These are phyloP conservation scores for Polietes domitor DNA, from an alignment of 2,888 invertebrate species.

Conservation along the genomic window DNA sequence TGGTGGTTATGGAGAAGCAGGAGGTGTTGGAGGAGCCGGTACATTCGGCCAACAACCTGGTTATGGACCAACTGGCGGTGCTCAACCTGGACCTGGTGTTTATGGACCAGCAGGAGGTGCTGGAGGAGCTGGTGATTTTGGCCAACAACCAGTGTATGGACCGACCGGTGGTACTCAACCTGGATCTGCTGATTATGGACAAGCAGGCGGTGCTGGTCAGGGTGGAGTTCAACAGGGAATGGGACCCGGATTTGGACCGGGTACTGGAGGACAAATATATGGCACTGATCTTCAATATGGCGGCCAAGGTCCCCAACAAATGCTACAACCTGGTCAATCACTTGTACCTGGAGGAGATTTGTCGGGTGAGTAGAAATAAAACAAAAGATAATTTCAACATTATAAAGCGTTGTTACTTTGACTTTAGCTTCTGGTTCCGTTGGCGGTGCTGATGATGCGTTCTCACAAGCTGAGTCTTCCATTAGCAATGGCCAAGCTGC, in stretches of 20 bases:
- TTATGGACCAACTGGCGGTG: constrained; percentile 37
- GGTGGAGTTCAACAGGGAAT: constrained; percentile 45
- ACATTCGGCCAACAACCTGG: too few species aligned
- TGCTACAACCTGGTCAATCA: constrained; percentile 46
- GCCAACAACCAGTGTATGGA: constrained; percentile 43
- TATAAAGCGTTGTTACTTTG: neutral
- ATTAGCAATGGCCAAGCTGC: constrained; percentile 86
- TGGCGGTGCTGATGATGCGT: constrained; percentile 84
- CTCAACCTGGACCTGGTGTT: constrained; percentile 34
- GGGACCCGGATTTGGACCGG: constrained; percentile 40
- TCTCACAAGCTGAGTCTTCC: constrained; percentile 86
- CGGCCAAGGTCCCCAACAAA: constrained; percentile 62
- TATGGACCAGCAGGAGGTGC: constrained; percentile 43
- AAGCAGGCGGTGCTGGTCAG: constrained; percentile 29
- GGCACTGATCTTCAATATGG: constrained; percentile 39
- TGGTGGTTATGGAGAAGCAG: constrained; percentile 36
- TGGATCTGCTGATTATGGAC: constrained; percentile 41
- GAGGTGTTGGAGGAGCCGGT: constrained; percentile 35
- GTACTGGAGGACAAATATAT: constrained; percentile 40
- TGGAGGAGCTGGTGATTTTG: too few species aligned
- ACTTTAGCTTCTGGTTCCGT: constrained; percentile 61
- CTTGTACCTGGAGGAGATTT: constrained; percentile 53
- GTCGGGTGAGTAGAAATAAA: constrained; percentile 42
- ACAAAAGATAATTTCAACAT: too few species aligned
- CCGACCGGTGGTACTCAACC: constrained; percentile 36